Evolutionary conservation across 2,888 invertebrate genomes (phyloP).

Genomic region (Diogma glabrata): DNA sequence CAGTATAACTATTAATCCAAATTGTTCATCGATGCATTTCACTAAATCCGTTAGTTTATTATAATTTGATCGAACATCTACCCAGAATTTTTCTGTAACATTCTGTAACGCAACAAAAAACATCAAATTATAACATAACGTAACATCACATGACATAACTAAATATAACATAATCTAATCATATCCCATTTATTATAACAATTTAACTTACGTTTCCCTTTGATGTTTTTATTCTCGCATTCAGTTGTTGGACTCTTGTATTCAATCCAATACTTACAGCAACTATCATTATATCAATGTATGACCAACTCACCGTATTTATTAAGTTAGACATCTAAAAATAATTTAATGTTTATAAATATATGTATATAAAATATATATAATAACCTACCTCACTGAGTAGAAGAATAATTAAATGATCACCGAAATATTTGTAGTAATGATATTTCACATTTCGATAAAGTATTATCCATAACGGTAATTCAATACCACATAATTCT

Average conservation of each 20-base stretch:
- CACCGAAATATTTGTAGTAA: too few species aligned
- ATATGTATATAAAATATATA: too few species aligned
- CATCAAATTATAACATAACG: too few species aligned
- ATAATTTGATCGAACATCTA: conserved; percentile 51
- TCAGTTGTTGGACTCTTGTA: background rate
- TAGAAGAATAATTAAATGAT: background rate
- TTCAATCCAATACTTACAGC: background rate
- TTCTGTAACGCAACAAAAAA: too few species aligned
- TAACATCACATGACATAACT: too few species aligned
- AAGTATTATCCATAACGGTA: background rate
- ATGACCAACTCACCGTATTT: conserved; percentile 1
- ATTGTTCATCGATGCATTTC: conserved; percentile 44
- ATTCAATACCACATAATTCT: background rate
- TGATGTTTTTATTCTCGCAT: too few species aligned
- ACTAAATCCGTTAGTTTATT: conserved; percentile 49
- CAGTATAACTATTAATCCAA: conserved; percentile 52
- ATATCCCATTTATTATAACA: too few species aligned
- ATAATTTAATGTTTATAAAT: background rate
- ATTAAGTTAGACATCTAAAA: background rate
- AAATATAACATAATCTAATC: too few species aligned
- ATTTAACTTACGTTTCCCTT: too few species aligned
- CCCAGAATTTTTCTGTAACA: conserved; percentile 38
- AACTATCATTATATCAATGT: background rate
- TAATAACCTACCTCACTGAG: too few species aligned
- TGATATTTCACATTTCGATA: background rate